A percentile compares a stretch with the other conserved stretches of the same genome.
Conservation (phyloP, 1,140 invertebrate genomes). For the Bombus sibiricus region DNA sequence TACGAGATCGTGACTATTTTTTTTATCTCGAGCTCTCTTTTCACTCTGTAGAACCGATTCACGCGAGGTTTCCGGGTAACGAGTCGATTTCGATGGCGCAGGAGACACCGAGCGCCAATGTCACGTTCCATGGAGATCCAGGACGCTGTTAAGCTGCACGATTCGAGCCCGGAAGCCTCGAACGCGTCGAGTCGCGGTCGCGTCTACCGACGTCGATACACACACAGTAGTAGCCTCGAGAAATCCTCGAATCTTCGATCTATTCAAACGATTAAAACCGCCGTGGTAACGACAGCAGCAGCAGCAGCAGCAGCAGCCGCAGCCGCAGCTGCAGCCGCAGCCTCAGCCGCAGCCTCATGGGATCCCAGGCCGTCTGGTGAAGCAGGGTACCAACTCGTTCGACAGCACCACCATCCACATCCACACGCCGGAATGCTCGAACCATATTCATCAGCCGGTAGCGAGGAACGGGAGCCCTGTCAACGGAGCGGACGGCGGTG, state of each 20-base stretch:
- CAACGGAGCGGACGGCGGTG: conserved; percentile 84
- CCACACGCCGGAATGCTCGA: conserved; percentile 92
- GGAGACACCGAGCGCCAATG: conserved; percentile 14
- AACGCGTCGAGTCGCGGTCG: not conserved
- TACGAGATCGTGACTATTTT: conserved; percentile 73
- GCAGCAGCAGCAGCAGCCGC: conserved; percentile 69
- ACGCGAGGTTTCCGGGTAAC: conserved; percentile 42
- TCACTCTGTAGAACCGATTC: not conserved
- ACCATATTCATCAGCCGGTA: conserved; percentile 87
- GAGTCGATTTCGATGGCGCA: conserved; percentile 31
- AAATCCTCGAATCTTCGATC: conserved; percentile 80
- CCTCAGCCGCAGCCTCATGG: conserved; percentile 76
- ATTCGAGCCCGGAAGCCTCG: conserved; percentile 34
- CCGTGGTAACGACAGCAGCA: conserved; percentile 60
- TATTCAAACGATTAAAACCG: conserved; percentile 76
- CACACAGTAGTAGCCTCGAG: conserved; percentile 26
- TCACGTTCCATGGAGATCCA: conserved; percentile 22
- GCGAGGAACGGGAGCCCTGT: conserved; percentile 83
- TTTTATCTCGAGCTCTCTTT: not conserved
- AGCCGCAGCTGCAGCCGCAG: conserved; percentile 57
- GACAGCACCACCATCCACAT: conserved; percentile 90
- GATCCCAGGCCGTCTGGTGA: conserved; percentile 82
- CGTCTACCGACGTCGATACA: not conserved
- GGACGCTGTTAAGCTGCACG: not conserved
- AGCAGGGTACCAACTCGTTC: conserved; percentile 88